Base-by-base conservation (phyloP, 2,113 vertebrate genomes). In the Cottus gobio region DNA sequence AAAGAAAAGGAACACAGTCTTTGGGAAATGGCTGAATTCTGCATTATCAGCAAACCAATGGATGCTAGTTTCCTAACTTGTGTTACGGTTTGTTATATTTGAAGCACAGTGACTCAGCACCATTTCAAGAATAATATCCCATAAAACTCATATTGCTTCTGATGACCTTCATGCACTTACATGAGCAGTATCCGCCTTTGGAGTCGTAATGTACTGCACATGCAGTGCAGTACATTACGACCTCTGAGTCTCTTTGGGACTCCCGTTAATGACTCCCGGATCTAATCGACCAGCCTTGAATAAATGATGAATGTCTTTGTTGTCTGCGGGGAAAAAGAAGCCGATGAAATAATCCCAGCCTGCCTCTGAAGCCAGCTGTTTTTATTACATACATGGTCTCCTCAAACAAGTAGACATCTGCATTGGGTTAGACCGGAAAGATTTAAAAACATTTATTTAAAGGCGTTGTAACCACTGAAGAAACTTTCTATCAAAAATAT, bases 251-350 rank as follows among this genome's bases (percentile, higher is more conserved):
- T 61, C 42, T 37, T 22, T 60, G 64, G 52, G 75, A 60, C 30
- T 73, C 22, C 44, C 18, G 42, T 34, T 52, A n/a, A 30, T 71
- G 24, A 66, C 22, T 3, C 37, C 1, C 18, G 42, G 54, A 61
- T 52, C 56, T 20, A 31, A 60, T 28, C 6, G 77, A 60, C n/a
- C 52, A 30, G 22, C 12, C n/a, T 1, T 74, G 15, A 63, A 64
- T 57, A 69, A 81, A 62, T 60, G 13, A 75, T 5, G 54, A 63
- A 36, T 7, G 30, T 79, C 30, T 64, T 63, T 64, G 67, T 44
- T 24, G 67, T 64, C 37, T 10, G 1, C 5, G 1, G 11, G 54
- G 67, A 5, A 42, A 15, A 56, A 26, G 1, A 64, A 54, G 22
- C 31, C 46, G 30, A 42, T 31, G 24, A 65, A 54, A 30, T 42